phyloP scores from a whole-genome alignment of 2,797 vertebrate species.

The Danionella dracula region DNA sequence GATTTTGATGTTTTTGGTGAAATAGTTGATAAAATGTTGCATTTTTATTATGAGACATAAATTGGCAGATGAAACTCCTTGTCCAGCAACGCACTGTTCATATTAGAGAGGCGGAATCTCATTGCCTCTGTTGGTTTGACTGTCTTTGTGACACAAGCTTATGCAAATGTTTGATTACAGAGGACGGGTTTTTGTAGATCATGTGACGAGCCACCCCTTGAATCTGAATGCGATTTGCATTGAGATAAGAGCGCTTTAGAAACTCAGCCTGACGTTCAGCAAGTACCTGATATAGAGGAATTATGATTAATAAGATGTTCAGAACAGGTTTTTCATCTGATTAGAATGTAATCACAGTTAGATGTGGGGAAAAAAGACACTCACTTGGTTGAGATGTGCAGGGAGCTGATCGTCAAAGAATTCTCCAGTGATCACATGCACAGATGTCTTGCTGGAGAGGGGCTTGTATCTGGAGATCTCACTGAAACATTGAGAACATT shows the following conservation, averaged over 20 bases:
- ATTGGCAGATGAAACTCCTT: no score
- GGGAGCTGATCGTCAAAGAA: constrained; percentile 69
- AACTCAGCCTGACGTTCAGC: constrained; percentile 71
- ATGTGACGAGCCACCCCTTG: constrained; percentile 70
- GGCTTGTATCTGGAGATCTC: constrained; percentile 75
- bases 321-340: not conserved
- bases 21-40: no score
- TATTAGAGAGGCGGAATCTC: constrained; percentile 37
- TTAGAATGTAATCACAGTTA: not conserved
- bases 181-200: constrained; percentile 75
- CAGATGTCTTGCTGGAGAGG: constrained; percentile 66
- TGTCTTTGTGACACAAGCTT: constrained; percentile 70
- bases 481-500: constrained; percentile 49
- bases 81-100: not conserved
- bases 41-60: no score
- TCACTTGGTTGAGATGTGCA: constrained; percentile 69
- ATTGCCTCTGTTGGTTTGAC: constrained; percentile 64
- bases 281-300: constrained; percentile 65
- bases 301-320: not conserved
- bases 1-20: no score
- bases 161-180: constrained; percentile 71
- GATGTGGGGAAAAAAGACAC: constrained; percentile 18
- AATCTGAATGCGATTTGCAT: constrained; percentile 69
- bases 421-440: constrained; percentile 72
- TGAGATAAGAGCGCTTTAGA: constrained; percentile 69